Evolutionary conservation across 1,140 invertebrate genomes (phyloP).

Genomic region (Drosophila miranda): DNA sequence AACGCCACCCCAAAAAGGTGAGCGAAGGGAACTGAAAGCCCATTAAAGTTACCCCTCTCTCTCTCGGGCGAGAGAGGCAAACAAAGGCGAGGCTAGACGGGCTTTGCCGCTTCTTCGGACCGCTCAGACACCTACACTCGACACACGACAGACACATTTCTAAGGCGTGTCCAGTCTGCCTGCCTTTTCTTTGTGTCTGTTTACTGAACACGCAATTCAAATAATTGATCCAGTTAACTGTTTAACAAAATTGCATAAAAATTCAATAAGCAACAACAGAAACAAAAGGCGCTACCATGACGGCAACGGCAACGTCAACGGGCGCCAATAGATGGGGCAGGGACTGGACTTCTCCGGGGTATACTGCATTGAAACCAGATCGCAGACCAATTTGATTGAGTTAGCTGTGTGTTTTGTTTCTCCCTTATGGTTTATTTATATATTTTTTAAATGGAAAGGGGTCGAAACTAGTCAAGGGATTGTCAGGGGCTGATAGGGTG

Average conservation of each 20-base stretch:
- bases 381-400: slow-evolving; percentile 70
- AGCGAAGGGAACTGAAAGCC: slow-evolving; percentile 42
- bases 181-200: slow-evolving; percentile 41
- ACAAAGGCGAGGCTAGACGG: slow-evolving; percentile 54
- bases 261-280: slow-evolving; percentile 71
- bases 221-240: slow-evolving; percentile 76
- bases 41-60: slow-evolving; percentile 36
- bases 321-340: not conserved
- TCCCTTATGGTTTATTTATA: slow-evolving; percentile 57
- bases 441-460: slow-evolving; percentile 54
- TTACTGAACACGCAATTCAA: slow-evolving; percentile 79
- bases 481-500: slow-evolving; percentile 16
- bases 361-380: slow-evolving; percentile 65
- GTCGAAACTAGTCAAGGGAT: slow-evolving; percentile 56
- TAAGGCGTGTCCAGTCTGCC: slow-evolving; percentile 48
- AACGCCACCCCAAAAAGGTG: slow-evolving; percentile 29
- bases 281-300: too few species aligned
- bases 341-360: not conserved
- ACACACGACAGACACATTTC: not conserved
- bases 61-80: slow-evolving; percentile 21
- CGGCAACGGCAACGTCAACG: slow-evolving; percentile 4
- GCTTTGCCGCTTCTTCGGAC: slow-evolving; percentile 11
- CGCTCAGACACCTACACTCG: slow-evolving; percentile 1
- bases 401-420: slow-evolving; percentile 44
- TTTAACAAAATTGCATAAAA: slow-evolving; percentile 76